phyloP scores from a whole-genome alignment of 2,113 vertebrate genomes.

The Eulemur rufifrons region DNA sequence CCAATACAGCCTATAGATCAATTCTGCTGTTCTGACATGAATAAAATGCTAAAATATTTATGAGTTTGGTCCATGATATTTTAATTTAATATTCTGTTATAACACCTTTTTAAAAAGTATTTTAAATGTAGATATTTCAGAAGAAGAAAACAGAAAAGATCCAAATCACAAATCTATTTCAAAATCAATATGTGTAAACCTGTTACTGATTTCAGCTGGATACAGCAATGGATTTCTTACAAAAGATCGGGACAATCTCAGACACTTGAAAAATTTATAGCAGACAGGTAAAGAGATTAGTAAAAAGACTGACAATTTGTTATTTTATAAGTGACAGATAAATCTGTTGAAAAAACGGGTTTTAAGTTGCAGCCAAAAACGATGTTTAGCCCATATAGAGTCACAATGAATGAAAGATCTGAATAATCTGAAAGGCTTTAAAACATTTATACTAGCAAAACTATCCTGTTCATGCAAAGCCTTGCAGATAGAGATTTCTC shows the following conservation, averaged over 20 bases:
- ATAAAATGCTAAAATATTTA: constrained; percentile 36
- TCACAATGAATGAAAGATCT: neutral
- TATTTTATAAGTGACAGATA: neutral
- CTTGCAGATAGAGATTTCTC: neutral
- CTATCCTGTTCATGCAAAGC: neutral
- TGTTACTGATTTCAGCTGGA: neutral
- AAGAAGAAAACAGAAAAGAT: neutral
- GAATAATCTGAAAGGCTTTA: constrained; percentile 22
- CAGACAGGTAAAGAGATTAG: neutral
- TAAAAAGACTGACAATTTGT: neutral
- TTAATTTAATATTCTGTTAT: neutral
- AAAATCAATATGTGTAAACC: neutral
- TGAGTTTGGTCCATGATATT: neutral
- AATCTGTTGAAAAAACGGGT: neutral
- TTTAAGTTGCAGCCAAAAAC: neutral
- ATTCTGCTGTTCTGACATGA: neutral
- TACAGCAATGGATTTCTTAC: neutral
- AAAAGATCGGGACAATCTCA: neutral
- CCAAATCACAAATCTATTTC: neutral
- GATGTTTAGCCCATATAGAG: neutral
- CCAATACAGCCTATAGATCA: neutral
- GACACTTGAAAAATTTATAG: neutral
- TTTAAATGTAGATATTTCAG: neutral
- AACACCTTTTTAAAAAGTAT: neutral
- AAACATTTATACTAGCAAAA: neutral